Percentiles rank a stretch among this genome's conserved stretches.
Conservation (phyloP, 2,888 invertebrate species). For the Synergus itoensis region DNA sequence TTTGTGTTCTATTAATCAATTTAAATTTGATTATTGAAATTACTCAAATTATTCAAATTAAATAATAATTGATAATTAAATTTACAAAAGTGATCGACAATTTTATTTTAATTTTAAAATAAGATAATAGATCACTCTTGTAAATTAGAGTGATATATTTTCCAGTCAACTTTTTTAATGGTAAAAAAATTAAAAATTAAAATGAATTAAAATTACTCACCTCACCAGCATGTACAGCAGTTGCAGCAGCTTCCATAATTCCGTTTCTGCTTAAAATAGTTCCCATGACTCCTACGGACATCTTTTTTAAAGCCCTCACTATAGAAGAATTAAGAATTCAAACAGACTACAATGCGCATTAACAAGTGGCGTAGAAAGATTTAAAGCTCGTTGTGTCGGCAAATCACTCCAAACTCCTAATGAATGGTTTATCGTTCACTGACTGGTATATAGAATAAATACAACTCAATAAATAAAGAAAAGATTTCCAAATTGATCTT, state of each 20-base stretch:
- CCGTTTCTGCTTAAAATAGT: conserved; percentile 15
- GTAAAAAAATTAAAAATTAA: neutral
- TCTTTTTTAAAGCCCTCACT: conserved; percentile 35
- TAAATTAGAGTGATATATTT: neutral
- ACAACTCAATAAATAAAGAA: conserved; percentile 31
- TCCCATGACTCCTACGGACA: conserved; percentile 23
- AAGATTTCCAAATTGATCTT: conserved; percentile 32
- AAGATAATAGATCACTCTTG: neutral
- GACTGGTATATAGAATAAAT: conserved; percentile 27
- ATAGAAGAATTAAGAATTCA: neutral
- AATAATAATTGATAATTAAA: neutral
- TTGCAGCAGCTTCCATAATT: conserved; percentile 1
- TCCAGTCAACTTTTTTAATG: neutral
- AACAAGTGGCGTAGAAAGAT: neutral
- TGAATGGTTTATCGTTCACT: neutral
- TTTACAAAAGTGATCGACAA: neutral
- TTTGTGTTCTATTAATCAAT: neutral
- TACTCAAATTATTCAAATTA: too few relatives aligned
- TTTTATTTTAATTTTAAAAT: neutral
- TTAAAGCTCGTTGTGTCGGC: conserved; percentile 11
- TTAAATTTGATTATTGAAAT: neutral
- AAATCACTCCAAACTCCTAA: conserved; percentile 5
- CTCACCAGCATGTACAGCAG: neutral
- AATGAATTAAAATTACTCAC: neutral
- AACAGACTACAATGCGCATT: neutral